Base-by-base conservation (phyloP, 2,888 invertebrate species). In the Tachina lurida region DNA sequence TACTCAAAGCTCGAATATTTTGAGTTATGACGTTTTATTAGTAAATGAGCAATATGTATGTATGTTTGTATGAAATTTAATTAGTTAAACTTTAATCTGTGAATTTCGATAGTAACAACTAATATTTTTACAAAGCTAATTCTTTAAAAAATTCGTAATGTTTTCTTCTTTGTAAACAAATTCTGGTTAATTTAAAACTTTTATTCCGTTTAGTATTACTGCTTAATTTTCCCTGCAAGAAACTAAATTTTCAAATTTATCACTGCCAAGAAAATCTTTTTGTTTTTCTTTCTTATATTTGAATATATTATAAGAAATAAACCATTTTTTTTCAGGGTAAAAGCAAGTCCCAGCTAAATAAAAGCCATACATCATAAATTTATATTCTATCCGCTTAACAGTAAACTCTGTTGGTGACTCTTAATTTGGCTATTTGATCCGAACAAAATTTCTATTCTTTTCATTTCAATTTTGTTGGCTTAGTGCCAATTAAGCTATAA, bases 401-500 rank as follows among this genome's bases (percentile, higher is more conserved):
- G 22, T 52, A 77, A 77, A 77, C 58, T 39, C 71, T 71, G 74
- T 7, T 83, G 78, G 71, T 79, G 85, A 79, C 79, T 83, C 47
- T 45, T 79, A 86, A 83, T 86, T 86, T 86, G 85, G 79, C 85
- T 71, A 75, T 86, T 86, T 78, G 75, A 79, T 76, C 79, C 79
- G 56, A 12, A 19, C n/a, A 58, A 71, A 65, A 71, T 62, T 63
- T 73, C 39, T 58, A 10, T 22, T 22, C 3, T 68, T 52, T 65
- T 58, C 31, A 47, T 65, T 62, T 58, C 31, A 47, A 58, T 62
- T 63, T 82, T 78, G 54, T 90, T 90, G 90, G 91, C 91, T 90
- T 88, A 90, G 89, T 91, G 91, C 91, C 91, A 91, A 91, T 91
- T 91, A 91, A 91, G 90, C 89, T 90, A 91, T 90, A 91, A 91